These are phyloP conservation scores for Lepidonotus clava DNA, from an alignment of 2,888 invertebrate species.

Conservation along the genomic window DNA sequence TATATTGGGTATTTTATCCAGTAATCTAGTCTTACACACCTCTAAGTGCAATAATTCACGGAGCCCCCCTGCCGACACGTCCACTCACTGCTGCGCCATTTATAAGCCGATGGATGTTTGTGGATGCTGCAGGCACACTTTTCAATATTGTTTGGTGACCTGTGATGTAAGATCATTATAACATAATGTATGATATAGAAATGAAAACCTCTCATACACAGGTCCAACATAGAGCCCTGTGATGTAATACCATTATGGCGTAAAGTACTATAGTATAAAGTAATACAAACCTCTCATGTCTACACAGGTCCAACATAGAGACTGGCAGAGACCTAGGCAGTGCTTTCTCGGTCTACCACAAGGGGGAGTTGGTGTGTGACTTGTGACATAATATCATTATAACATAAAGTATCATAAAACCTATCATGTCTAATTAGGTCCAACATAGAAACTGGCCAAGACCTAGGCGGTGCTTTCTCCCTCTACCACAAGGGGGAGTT, in stretches of 20 bases:
- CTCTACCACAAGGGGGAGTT: conserved; percentile 71
- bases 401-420: background rate
- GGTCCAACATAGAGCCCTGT: too few species aligned
- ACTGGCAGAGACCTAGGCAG: conserved; percentile 63
- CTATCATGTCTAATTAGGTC: background rate
- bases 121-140: too few species aligned
- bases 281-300: too few species aligned
- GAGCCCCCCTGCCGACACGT: too few species aligned
- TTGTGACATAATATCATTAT: background rate
- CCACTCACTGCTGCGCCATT: too few species aligned
- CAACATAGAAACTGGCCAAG: background rate
- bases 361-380: conserved; percentile 65
- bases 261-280: too few species aligned
- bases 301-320: background rate
- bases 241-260: too few species aligned
- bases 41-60: too few species aligned
- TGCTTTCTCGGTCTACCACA: conserved; percentile 72
- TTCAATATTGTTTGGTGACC: too few species aligned
- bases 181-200: background rate
- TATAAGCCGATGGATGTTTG: too few species aligned
- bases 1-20: too few species aligned
- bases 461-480: conserved; percentile 70
- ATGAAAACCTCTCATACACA: background rate
- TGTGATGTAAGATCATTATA: background rate
- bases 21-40: too few species aligned